Base-by-base conservation (phyloP, 1,140 invertebrate genomes). In the Teleopsis dalmanni region DNA sequence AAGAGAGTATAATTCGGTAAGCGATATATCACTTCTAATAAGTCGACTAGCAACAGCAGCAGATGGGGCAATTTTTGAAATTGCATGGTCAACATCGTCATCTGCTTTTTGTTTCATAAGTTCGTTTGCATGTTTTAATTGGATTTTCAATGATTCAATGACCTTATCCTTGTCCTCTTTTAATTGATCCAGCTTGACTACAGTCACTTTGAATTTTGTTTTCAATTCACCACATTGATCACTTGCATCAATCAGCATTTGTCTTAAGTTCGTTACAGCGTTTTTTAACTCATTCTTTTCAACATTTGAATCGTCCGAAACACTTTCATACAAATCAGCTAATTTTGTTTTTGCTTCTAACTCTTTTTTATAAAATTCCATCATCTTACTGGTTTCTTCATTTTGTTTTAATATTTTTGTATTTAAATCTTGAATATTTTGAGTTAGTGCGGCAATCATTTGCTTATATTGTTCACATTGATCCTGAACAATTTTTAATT, bases 1-100 rank as follows among this genome's bases (percentile, higher is more conserved):
- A 60, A 91, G 80, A 7, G 82, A 85, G 72, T 95, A 95, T 48
- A 97, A 84, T 74, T 95, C 87, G 5, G 91, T 93, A 2, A 95
- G 71, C 19, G 88, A 88, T 74, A 91, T 83, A 18, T 91, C 89
- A 35, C 85, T 85, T 67, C 90, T 89, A 2, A 95, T 76, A 21
- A 80, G 66, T 57, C 83, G 81, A 66, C 85, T 89, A 11, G 88
- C 82, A 41, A 86, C 81, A 4, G 89, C 87, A 23, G 91, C 91
- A 48, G 87, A 81, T 34, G 92, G 91, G 31, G 88, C 90, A 45
- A 94, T 64, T 50, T 84, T 79, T 69, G 87, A 88, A 43, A 94
- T 80, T 38, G 83, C 83, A 65, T 82, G 81, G 60, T 88, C 81
- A 37, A 81, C 55, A 51, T 75, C 78, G 73, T 86, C 83, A 70